These are phyloP conservation scores for Rattus rattus DNA, from an alignment of 2,113 vertebrate species.

Conservation along the genomic window DNA sequence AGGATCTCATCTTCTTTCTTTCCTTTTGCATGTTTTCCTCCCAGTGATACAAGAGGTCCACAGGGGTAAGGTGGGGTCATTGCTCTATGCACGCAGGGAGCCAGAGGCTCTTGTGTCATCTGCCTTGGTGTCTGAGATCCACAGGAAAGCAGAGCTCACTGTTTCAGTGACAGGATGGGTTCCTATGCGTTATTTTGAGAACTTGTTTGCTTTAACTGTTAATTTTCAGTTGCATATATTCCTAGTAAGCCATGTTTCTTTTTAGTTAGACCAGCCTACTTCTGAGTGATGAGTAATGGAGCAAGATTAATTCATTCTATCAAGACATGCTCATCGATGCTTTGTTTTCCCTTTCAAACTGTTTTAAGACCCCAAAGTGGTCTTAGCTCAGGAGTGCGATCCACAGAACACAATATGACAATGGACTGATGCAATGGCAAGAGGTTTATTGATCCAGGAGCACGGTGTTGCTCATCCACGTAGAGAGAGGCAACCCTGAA, in stretches of 20 bases:
- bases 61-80: neutral
- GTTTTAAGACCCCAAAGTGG: no score
- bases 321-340: neutral
- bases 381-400: no score
- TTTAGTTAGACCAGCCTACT: neutral
- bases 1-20: neutral
- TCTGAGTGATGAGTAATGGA: neutral
- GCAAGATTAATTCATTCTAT: neutral
- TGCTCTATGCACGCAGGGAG: neutral
- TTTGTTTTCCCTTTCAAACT: constrained; percentile 8
- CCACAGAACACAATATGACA: no score
- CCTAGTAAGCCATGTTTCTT: neutral
- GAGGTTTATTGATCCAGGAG: no score
- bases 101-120: neutral
- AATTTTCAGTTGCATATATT: neutral
- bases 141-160: neutral
- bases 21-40: neutral
- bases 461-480: no score
- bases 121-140: neutral
- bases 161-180: neutral
- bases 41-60: neutral
- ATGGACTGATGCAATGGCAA: no score
- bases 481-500: no score
- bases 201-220: neutral
- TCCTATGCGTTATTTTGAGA: constrained; percentile 10